These are phyloP conservation scores for Rhagonycha lutea DNA, from an alignment of 2,888 invertebrate species.

Conservation along the genomic window DNA sequence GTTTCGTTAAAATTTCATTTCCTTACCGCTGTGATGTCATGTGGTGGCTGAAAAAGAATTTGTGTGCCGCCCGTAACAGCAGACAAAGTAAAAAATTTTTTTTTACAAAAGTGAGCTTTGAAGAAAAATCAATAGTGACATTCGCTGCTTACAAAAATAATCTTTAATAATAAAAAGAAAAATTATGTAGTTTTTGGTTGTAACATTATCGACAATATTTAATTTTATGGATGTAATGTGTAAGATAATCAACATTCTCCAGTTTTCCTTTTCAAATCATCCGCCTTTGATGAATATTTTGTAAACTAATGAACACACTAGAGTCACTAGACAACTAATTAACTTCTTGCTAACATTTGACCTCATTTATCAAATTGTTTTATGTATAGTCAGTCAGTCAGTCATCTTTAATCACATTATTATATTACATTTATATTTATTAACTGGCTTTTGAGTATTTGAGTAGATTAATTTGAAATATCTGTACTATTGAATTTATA, in stretches of 20 bases:
- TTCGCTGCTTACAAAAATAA: too few relatives aligned
- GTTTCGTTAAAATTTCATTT: too few relatives aligned
- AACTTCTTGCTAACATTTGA: conserved; percentile 12
- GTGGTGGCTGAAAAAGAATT: too few relatives aligned
- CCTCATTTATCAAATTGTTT: conserved; percentile 19
- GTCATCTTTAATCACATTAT: conserved; percentile 8
- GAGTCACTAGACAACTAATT: conserved; percentile 8
- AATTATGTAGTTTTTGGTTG: not conserved
- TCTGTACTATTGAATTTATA: conserved; percentile 14
- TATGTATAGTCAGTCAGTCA: not conserved
- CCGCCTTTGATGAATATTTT: conserved; percentile 29
- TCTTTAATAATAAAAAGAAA: too few relatives aligned
- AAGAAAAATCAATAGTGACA: too few relatives aligned
- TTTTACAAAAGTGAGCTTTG: too few relatives aligned
- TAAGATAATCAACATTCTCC: not conserved
- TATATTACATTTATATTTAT: conserved; percentile 9
- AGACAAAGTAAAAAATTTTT: too few relatives aligned
- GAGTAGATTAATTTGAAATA: conserved; percentile 17
- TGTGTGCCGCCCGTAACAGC: too few relatives aligned
- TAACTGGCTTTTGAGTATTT: conserved; percentile 14
- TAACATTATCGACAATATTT: not conserved
- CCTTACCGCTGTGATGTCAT: too few relatives aligned
- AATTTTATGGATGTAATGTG: not conserved
- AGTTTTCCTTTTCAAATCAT: conserved; percentile 1
- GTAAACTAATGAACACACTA: conserved; percentile 18